Evolutionary conservation across 2,888 invertebrate genomes (phyloP).

Genomic region (Hyposoter didymator): DNA sequence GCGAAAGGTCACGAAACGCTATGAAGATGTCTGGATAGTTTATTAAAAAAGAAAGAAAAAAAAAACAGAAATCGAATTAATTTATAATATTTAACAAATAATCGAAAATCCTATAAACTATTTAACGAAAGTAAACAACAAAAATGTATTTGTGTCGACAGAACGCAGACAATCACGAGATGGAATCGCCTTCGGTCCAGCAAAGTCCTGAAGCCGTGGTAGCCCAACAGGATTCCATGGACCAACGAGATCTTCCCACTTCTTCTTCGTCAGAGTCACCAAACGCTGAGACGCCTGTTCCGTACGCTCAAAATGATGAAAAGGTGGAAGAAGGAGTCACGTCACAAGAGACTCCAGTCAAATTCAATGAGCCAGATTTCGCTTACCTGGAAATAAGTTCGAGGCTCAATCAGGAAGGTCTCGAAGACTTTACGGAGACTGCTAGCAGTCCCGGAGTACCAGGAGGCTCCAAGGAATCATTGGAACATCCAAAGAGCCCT

Average conservation of each 20-base stretch:
- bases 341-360: not conserved
- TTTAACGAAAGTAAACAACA: not conserved
- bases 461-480: not conserved
- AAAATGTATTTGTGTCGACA: constrained; percentile 50
- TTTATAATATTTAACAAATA: not conserved
- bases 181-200: constrained; percentile 80
- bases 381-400: constrained; percentile 34
- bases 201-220: constrained; percentile 66
- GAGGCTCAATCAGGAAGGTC: constrained; percentile 4
- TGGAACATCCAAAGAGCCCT: not conserved
- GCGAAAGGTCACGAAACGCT: constrained; percentile 27
- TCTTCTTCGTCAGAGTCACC: not conserved
- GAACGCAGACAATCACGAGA: constrained; percentile 73
- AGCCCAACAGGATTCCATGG: constrained; percentile 78
- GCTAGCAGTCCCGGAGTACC: not conserved
- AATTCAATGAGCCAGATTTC: constrained; percentile 24
- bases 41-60: not conserved
- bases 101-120: not conserved
- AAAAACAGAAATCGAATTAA: not conserved
- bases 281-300: not conserved
- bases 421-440: not conserved
- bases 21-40: constrained; percentile 5
- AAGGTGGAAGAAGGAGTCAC: not conserved
- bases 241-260: constrained; percentile 42
- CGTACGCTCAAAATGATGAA: constrained; percentile 7